Base-by-base conservation (phyloP, 2,113 vertebrate species). In the Phaethornis superciliosus region DNA sequence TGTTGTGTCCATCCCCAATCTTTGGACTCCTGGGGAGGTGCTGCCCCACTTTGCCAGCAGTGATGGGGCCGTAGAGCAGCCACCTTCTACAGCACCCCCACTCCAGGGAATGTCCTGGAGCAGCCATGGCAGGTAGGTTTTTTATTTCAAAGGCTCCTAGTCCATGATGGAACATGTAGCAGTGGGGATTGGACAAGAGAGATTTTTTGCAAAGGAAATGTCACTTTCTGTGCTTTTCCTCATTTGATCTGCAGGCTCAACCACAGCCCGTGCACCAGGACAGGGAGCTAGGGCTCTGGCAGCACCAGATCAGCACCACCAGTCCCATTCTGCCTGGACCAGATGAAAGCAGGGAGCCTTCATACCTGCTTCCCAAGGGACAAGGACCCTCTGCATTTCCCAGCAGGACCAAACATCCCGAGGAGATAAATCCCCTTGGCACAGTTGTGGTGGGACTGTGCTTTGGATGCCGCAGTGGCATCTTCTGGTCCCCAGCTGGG, bases 391-490 rank as follows among this genome's bases (percentile, higher is more conserved):
- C 32, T 2, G 1, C 1, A 0, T 54, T 71, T 67, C 30, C 40
- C 60, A 42, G 17, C 24, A 33, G 1, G 2, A 56, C 42, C 2
- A 0, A 42, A 62, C 0, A 2, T 42, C 49, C 63, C 0, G 0
- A 15, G 62, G 78, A n/a, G 37, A 47, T 22, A 37, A n/a, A 47
- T 26, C 28, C 63, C 28, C 32, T 26, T 4, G 7, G 32, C 37
- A 19, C 55, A 26, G 26, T 27, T 8, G 21, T 30, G 68, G 12
- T 40, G 42, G 32, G 55, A 63, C 37, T 1, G 1, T 35, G 70
- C 54, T 35, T 33, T 20, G 62, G 4, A 9, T 4, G 12, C 46
- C 65, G 37, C 44, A 1, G 0, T 0, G 1, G 22, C 2, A 2
- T 32, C 5, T 62, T 51, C 15, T 26, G 17, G 12, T 63, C 46